Percentiles rank a stretch among this genome's conserved stretches.
phyloP scores from a whole-genome alignment of 2,113 vertebrate genomes.

The Seriola dumerili region DNA sequence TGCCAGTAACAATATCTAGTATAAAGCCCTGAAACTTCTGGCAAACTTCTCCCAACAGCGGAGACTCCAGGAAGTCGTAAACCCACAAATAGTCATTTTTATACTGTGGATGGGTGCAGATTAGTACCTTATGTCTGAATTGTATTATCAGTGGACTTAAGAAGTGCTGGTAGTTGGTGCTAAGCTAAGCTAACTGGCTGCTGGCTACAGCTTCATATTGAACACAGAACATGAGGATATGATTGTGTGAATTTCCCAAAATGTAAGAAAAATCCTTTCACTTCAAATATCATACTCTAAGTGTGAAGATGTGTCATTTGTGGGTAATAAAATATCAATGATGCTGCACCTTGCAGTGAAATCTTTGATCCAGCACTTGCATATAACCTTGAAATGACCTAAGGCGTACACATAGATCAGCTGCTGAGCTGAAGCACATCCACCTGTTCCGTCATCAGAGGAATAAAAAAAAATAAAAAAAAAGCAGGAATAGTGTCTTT shows the following conservation, averaged over 20 bases:
- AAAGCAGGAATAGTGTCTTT: conserved; percentile 53
- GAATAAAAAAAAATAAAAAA: background rate
- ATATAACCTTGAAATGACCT: conserved; percentile 79
- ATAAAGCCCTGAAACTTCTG: too few relatives aligned
- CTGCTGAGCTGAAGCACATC: conserved; percentile 38
- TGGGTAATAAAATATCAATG: background rate
- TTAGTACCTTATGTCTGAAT: too few relatives aligned
- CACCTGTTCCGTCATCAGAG: conserved; percentile 61
- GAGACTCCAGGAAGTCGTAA: too few relatives aligned
- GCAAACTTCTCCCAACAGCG: too few relatives aligned
- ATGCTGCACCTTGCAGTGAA: background rate
- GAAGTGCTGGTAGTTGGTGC: background rate
- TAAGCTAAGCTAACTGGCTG: background rate
- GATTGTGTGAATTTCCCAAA: background rate
- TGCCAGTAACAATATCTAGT: too few relatives aligned
- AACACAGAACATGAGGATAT: background rate
- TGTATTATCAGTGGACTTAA: background rate
- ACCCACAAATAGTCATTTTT: too few relatives aligned
- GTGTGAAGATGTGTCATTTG: background rate
- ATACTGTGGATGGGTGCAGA: too few relatives aligned
- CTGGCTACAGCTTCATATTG: background rate
- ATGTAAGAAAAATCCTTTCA: background rate
- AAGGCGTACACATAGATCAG: conserved; percentile 17
- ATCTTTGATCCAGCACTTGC: background rate
- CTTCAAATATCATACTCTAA: background rate